Evolutionary conservation across 2,797 vertebrate genomes (phyloP), one percentile per base, ranked within the genome.

Genomic region (Vultur gryphus): DNA sequence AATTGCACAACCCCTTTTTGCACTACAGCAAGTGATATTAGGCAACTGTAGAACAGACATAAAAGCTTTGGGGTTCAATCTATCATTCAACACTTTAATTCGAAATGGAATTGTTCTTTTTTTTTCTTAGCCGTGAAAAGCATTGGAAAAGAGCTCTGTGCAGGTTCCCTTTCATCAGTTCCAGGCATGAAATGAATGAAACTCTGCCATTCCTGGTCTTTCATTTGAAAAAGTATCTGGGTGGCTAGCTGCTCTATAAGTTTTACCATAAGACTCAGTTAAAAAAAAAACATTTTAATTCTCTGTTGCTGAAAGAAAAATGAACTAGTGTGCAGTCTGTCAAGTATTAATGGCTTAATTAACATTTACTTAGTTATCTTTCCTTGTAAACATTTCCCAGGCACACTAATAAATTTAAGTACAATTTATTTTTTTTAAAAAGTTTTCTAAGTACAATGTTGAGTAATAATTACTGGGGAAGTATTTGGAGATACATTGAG

Each of bases 281-380:
- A 26, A 62, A 43, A 72, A 29, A 82, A 12, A 4, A 44, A 10
- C 16, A 31, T 2, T 3, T 67, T 57, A 24, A 20, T 41, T 59
- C 54, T 25, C 26, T 90, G 33, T 93, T 51, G 52, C n/a, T 18
- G 49, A 84, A 95, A 46, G 51, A 81, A 95, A 89, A 91, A 87
- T 77, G 2, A 37, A 52, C 35, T 43, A 35, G 3, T 35, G n/a
- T 85, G 28, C 43, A 33, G 15, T 88, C 59, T 77, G 54, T 52
- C 77, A 87, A 37, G 17, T 67, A 95, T 92, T 95, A 95, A 71
- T 69, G 64, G 16, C n/a, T 91, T 94, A 94, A 94, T 91, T 66
- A 93, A 51, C 41, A 73, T 73, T 87, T 95, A 41, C 19, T 88
- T 91, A 61, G 21, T 17, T 88, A 72, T 12, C 4, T 78, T 78